A percentile compares a stretch with the other conserved stretches of the same genome.
Conservation (phyloP, 2,888 invertebrate species). For the Horisme vitalbata region DNA sequence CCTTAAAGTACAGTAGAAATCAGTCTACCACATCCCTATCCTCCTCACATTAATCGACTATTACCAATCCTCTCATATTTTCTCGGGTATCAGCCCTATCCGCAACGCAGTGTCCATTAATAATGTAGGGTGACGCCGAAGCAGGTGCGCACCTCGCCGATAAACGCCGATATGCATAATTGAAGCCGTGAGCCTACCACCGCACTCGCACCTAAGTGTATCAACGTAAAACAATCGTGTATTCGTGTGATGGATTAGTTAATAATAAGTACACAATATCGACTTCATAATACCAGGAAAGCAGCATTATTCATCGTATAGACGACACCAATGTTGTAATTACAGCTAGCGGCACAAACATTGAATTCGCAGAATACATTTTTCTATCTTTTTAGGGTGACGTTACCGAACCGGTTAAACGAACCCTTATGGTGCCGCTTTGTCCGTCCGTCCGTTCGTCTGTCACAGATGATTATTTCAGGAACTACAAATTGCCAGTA, state of each 20-base stretch:
- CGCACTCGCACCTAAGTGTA: conserved; percentile 31
- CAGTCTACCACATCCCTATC: not conserved
- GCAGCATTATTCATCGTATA: too few species aligned
- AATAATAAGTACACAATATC: too few species aligned
- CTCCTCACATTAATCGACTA: conserved; percentile 10
- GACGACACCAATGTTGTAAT: too few species aligned
- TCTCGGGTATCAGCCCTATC: conserved; percentile 24
- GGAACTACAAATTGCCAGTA: too few species aligned
- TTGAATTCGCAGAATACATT: too few species aligned
- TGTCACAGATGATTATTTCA: too few species aligned
- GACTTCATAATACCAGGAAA: too few species aligned
- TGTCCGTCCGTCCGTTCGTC: too few species aligned
- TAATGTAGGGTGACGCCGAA: conserved; percentile 75
- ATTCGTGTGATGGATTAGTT: conserved; percentile 52
- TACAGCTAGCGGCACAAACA: too few species aligned
- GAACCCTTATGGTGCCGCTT: too few species aligned
- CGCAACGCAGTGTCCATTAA: conserved; percentile 58
- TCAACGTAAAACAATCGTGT: conserved; percentile 33
- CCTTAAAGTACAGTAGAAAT: not conserved
- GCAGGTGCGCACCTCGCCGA: conserved; percentile 69
- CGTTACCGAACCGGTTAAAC: too few species aligned
- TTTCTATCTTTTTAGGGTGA: too few species aligned
- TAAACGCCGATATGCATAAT: conserved; percentile 80
- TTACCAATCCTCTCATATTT: conserved; percentile 12
- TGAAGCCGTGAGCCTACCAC: conserved; percentile 65